A percentile compares a stretch with the other conserved stretches of the same genome.
Conservation (phyloP, 37 sponge, comb jelly and placozoan species). For the Cladorhizidae sp. region DNA sequence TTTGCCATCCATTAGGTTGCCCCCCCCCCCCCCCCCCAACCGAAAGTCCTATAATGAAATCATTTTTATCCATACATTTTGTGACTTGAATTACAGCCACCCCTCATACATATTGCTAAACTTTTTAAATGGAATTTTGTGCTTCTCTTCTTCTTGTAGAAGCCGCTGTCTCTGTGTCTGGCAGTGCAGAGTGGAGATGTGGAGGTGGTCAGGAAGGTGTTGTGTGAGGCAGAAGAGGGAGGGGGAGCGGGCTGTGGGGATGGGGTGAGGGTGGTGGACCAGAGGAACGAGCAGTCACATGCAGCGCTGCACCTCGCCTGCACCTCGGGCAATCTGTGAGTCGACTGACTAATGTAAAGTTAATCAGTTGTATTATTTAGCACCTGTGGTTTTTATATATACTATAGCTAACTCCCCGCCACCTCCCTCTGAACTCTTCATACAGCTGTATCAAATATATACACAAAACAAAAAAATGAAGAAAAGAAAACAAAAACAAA, state of each 20-base stretch:
- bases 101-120: too few relatives aligned
- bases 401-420: not conserved
- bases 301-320: conserved; percentile 84
- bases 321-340: conserved; percentile 67
- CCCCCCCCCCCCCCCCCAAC: too few relatives aligned
- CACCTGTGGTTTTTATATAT: not conserved
- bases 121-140: too few relatives aligned
- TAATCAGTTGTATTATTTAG: too few relatives aligned
- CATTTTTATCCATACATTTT: too few relatives aligned
- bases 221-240: conserved; percentile 12
- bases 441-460: not conserved
- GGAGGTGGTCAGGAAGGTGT: conserved; percentile 32
- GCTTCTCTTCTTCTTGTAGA: conserved; percentile 50
- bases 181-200: conserved; percentile 82
- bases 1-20: too few relatives aligned
- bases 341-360: not conserved
- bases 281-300: conserved; percentile 76
- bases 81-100: too few relatives aligned
- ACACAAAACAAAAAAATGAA: not conserved
- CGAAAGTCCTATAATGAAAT: too few relatives aligned
- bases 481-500: not conserved
- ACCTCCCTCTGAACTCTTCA: not conserved
- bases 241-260: conserved; percentile 21
- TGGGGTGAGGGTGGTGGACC: conserved; percentile 55
- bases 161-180: conserved; percentile 70